These are phyloP conservation scores for Leptinotarsa haldemani DNA, from an alignment of 2,888 invertebrate species.

Conservation along the genomic window DNA sequence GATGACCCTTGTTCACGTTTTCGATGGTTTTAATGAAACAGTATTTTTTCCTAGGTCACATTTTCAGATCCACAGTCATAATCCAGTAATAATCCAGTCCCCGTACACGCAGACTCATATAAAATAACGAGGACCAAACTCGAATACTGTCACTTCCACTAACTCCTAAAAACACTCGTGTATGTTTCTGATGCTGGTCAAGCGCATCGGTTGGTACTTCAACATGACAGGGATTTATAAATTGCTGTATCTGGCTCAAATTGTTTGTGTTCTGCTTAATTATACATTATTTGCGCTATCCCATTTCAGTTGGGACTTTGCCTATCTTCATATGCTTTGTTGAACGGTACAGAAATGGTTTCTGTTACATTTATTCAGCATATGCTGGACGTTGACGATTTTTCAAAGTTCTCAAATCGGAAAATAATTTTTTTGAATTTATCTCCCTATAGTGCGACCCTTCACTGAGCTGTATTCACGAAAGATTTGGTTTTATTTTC, in stretches of 20 bases:
- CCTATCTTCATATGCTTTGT: neutral
- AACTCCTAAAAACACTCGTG: neutral
- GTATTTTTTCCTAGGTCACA: no score
- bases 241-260: conserved; percentile 7
- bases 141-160: neutral
- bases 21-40: no score
- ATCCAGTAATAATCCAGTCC: neutral
- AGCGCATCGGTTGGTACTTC: neutral
- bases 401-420: no score
- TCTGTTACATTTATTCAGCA: neutral
- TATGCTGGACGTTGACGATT: no score
- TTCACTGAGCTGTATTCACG: no score
- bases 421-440: no score
- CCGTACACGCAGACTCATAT: neutral
- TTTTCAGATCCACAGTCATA: neutral
- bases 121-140: neutral
- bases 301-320: neutral
- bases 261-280: neutral
- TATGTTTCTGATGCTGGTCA: conserved; percentile 3
- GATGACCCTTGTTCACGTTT: no score
- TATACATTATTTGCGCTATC: neutral
- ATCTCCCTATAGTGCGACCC: no score
- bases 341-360: neutral
- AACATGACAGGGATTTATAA: neutral
- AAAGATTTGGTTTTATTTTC: no score